A percentile compares a stretch with the other conserved stretches of the same genome.
These are phyloP conservation scores for Drosophila subsilvestris DNA, from an alignment of 2,888 invertebrate genomes.

Conservation along the genomic window DNA sequence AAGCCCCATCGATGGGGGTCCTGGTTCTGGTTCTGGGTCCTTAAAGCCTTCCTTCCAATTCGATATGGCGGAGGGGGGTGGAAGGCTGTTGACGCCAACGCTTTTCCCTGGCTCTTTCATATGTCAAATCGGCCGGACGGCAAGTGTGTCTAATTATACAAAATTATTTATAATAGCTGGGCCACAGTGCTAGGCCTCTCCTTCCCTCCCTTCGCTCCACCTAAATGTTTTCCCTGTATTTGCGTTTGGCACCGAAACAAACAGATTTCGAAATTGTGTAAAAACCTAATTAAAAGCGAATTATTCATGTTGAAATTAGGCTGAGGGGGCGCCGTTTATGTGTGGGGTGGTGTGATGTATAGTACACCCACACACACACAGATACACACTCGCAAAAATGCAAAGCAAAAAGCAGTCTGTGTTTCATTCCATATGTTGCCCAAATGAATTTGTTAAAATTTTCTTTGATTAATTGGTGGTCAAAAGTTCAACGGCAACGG, in stretches of 20 bases:
- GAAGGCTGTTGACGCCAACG: slow-evolving; percentile 14
- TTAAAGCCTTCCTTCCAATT: slow-evolving; percentile 26
- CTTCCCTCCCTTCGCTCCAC: background rate
- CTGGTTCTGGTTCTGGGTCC: slow-evolving; percentile 11
- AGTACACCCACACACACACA: slow-evolving; percentile 40
- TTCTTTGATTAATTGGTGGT: slow-evolving; percentile 78
- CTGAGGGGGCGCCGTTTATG: slow-evolving; percentile 42
- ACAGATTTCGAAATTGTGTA: slow-evolving; percentile 52
- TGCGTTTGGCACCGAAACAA: slow-evolving; percentile 29
- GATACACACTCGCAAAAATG: slow-evolving; percentile 29
- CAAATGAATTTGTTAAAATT: slow-evolving; percentile 75
- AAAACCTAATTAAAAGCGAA: slow-evolving; percentile 80
- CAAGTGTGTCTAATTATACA: slow-evolving; percentile 76
- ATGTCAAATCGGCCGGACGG: slow-evolving; percentile 64
- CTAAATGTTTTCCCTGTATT: slow-evolving; percentile 5
- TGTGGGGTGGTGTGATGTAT: slow-evolving; percentile 21
- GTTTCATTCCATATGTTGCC: slow-evolving; percentile 68
- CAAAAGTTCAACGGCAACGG: slow-evolving; percentile 71
- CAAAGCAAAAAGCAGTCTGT: slow-evolving; percentile 68
- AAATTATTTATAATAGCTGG: slow-evolving; percentile 77
- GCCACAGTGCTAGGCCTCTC: slow-evolving; percentile 15
- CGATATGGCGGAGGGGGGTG: slow-evolving; percentile 11
- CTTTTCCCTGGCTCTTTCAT: slow-evolving; percentile 41
- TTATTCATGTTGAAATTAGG: slow-evolving; percentile 72
- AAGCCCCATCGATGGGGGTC: slow-evolving; percentile 37